Evolutionary conservation across 2,113 vertebrate genomes (phyloP).

Genomic region (Psilopsiagon aymara): DNA sequence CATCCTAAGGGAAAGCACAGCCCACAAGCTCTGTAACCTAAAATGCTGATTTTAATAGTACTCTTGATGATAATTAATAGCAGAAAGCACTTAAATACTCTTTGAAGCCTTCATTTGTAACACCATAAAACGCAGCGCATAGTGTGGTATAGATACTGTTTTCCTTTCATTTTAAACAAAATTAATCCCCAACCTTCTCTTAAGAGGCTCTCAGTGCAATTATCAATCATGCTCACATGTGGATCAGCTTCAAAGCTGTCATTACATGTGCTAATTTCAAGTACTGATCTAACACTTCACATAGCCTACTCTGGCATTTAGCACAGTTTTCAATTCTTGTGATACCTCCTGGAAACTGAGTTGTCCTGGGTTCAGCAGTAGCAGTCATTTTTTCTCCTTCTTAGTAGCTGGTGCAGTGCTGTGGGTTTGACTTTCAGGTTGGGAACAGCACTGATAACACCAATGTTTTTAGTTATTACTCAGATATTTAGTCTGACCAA

Average conservation of each 20-base stretch:
- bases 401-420: too few relatives aligned
- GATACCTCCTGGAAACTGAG: neutral
- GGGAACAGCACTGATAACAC: too few relatives aligned
- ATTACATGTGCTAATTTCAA: neutral
- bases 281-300: neutral
- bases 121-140: neutral
- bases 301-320: neutral
- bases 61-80: neutral
- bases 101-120: neutral
- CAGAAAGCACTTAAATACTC: neutral
- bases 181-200: neutral
- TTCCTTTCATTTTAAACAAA: slow-evolving; percentile 13
- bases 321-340: neutral
- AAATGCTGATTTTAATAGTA: neutral
- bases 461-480: too few relatives aligned
- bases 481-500: too few relatives aligned
- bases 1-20: neutral
- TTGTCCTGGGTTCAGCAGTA: too few relatives aligned
- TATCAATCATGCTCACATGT: neutral
- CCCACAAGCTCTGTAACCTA: neutral
- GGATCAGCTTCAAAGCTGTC: neutral
- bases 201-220: neutral
- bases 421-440: too few relatives aligned
- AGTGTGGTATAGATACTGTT: neutral
- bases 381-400: too few relatives aligned